These are phyloP conservation scores for Atrichornis clamosus DNA, from an alignment of 2,113 vertebrate species.

Conservation along the genomic window DNA sequence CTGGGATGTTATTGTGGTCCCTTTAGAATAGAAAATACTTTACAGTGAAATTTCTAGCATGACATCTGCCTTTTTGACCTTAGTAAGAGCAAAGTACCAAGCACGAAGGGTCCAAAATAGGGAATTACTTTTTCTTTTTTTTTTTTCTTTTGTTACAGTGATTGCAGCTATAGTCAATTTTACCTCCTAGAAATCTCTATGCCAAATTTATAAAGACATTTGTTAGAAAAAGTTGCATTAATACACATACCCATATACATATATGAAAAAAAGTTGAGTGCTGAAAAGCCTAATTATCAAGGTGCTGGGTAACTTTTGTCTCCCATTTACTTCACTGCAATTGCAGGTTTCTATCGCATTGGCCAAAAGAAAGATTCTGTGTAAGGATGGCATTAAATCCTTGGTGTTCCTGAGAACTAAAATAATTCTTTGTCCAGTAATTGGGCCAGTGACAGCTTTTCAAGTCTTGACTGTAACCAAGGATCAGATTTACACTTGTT, in stretches of 20 bases:
- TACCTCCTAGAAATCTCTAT: background rate
- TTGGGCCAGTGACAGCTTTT: background rate
- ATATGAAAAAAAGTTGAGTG: background rate
- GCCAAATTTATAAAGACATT: background rate
- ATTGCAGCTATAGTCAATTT: background rate
- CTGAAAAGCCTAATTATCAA: background rate
- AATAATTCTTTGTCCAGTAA: background rate
- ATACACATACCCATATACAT: background rate
- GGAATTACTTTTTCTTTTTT: background rate
- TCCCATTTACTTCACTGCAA: background rate
- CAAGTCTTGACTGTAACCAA: background rate
- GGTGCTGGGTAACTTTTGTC: background rate
- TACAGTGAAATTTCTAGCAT: background rate
- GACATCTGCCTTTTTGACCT: background rate
- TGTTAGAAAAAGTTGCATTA: background rate
- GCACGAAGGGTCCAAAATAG: background rate
- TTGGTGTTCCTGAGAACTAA: background rate
- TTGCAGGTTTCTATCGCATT: background rate
- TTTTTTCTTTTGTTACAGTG: background rate
- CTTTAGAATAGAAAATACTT: background rate
- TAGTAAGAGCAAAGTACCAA: background rate
- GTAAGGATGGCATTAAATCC: background rate
- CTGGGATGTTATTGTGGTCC: background rate
- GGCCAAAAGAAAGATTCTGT: background rate
- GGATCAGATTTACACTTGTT: background rate